Evolutionary conservation across 2,113 vertebrate genomes (phyloP), one percentile per base, ranked within the genome.

Genomic region (Macquaria australasica): DNA sequence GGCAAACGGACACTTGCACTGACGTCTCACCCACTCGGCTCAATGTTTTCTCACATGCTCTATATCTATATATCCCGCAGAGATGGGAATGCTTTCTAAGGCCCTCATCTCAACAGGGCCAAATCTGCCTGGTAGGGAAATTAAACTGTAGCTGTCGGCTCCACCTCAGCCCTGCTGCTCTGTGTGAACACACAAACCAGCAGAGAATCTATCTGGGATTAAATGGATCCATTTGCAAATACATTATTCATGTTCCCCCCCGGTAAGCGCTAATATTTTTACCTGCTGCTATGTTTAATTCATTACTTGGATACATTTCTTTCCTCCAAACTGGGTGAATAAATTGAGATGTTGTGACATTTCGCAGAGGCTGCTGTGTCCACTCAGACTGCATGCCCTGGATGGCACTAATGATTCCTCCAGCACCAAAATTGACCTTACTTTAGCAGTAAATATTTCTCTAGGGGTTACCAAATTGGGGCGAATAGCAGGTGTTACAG

Each of bases 251-350:
- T 90, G 78, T 77, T 77, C 63, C 66, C 4, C 4, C 50, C 64
- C 39, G 21, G 84, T 82, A 68, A 80, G 73, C 43, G 75, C 76
- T 69, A 89, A 91, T 87, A 84, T 89, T 83, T 81, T 80, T 81
- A 85, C 81, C 87, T 73, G 84, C 84, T 50, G n/a, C 45, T 45
- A 83, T 92, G 85, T 86, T 84, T 89, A 87, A 91, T 90, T 91
- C 82, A 92, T 86, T 64, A 72, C 70, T 43, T 66, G 64, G 56
- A 81, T 70, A 72, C 25, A 25, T 73, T 74, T 68, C 28, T 62
- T 11, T 56, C 73, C 60, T 31, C 58, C 69, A 82, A 63, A 71
- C 79, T 71, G 73, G 50, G 56, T 64, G 79, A 81, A 82, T 69
- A 34, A 55, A 88, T 73, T 82, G 66, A 70, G 48, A 76, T 62